Base-by-base conservation (phyloP, 1,140 invertebrate genomes). In the honey bee (Apis mellifera) region DNA sequence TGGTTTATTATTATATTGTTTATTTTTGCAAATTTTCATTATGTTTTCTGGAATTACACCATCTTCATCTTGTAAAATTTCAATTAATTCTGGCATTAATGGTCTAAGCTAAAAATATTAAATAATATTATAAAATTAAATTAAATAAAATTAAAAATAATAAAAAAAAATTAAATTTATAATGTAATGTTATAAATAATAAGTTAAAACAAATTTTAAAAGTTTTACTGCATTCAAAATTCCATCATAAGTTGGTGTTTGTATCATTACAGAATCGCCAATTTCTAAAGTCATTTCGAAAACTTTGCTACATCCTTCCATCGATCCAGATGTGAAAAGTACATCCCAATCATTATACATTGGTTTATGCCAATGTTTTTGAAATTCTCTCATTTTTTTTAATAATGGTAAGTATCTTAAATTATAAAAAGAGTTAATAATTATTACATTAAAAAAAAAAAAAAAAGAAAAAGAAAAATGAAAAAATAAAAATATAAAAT, bases 251-350 rank as follows among this genome's bases (percentile, higher is more conserved):
- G 95, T 88, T 32, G 96, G 97, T 82, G 95, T 92, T 81, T 96
- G 96, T 32, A 96, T 91, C 81, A 97, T 92, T 9, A 97, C 88
- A 7, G 96, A 93, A 83, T 97, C 96, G 2, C 96, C 96, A 42
- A 94, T 93, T 21, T 96, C 92, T 32, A 97, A 78, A n/a, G 96
- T 91, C 94, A 97, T 94, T 76, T 97, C 96, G 9, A 97, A 93
- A 73, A 95, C 94, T 92, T 96, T 96, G 90, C 95, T 96, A 81
- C 97, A 95, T 4, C 95, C 97, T 90, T 97, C 96, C 92, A 97
- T 96, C 15, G 96, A 95, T 0, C 97, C 97, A 76, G 94, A 94
- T 0, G 96, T 96, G 3, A 97, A 93, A 19, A 96, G 88, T 2
- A 97, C 85, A 69, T 96, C 95, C 94, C 96, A 95, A 15, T 95